Percentiles rank a stretch among this genome's conserved stretches.
Conservation (phyloP, 2,888 invertebrate species). For the Caenorhabditis virilis region DNA sequence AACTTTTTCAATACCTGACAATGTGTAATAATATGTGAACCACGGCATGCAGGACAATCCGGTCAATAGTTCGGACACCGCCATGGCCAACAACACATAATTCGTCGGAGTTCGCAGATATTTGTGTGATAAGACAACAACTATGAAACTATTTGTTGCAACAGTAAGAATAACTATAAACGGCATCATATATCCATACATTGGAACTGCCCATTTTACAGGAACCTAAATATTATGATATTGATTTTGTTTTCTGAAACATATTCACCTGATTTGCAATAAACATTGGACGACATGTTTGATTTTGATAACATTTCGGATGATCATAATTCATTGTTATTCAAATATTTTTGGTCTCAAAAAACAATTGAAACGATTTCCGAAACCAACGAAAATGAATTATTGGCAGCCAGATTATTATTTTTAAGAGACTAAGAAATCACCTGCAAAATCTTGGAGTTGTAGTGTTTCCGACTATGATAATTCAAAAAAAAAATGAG, state of each 20-base stretch:
- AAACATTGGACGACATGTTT: conserved; percentile 51
- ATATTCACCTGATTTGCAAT: conserved; percentile 46
- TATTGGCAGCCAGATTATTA: too few species aligned
- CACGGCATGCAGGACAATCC: conserved; percentile 65
- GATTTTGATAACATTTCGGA: conserved; percentile 47
- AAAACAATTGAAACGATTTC: too few species aligned
- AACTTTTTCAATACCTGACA: conserved; percentile 41
- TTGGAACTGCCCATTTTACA: conserved; percentile 60
- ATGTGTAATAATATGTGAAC: conserved; percentile 67
- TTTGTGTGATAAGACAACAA: conserved; percentile 61
- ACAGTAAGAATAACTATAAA: conserved; percentile 61
- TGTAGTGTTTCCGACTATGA: too few species aligned
- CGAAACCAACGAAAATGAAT: too few species aligned
- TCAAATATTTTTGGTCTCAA: too few species aligned
- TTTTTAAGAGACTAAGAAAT: too few species aligned
- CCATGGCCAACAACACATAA: conserved; percentile 65
- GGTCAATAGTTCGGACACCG: conserved; percentile 62
- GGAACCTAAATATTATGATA: conserved; percentile 49
- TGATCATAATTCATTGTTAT: conserved; percentile 19
- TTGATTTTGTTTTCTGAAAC: not conserved
- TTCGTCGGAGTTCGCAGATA: conserved; percentile 66
- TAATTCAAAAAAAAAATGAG: too few species aligned
- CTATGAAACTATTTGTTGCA: conserved; percentile 64
- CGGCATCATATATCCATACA: conserved; percentile 67
- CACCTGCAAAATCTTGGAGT: too few species aligned